Evolutionary conservation across 2,797 vertebrate genomes (phyloP).

Genomic region (Podarcis lilfordi): DNA sequence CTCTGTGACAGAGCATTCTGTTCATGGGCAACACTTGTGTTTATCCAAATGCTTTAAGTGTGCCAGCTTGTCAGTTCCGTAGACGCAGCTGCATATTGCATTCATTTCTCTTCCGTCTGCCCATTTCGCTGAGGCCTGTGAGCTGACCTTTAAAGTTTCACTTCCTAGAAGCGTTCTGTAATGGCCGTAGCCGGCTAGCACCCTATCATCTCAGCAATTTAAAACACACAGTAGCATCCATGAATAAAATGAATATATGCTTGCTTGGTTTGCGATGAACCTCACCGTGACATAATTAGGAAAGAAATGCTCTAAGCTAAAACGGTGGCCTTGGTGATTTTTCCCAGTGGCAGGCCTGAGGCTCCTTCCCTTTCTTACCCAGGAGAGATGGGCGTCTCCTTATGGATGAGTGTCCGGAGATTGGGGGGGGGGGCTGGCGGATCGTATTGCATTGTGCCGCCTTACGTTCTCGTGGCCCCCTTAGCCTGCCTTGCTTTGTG

Average conservation of each 20-base stretch:
- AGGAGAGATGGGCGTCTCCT: neutral
- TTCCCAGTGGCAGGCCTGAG: neutral
- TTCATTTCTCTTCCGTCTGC: neutral
- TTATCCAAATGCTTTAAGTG: neutral
- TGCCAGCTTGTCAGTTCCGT: neutral
- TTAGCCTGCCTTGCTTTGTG: neutral
- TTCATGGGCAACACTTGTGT: neutral
- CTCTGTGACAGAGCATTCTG: too few species aligned
- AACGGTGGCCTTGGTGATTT: neutral
- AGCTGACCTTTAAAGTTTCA: neutral
- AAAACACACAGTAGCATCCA: neutral
- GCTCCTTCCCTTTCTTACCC: neutral
- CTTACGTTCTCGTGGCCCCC: neutral
- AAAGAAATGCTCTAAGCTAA: neutral
- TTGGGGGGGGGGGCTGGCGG: neutral
- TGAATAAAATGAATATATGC: neutral
- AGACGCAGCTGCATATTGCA: too few species aligned
- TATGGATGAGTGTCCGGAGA: neutral
- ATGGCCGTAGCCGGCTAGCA: neutral
- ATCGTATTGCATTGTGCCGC: slow-evolving; percentile 9
- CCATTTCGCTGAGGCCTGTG: neutral
- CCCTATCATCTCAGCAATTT: neutral
- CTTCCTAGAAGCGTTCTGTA: neutral
- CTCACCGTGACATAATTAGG: neutral
- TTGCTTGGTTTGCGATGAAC: neutral